These are phyloP conservation scores for Paramormyrops hopkinsi DNA, from an alignment of 2,797 vertebrate species.

Conservation along the genomic window DNA sequence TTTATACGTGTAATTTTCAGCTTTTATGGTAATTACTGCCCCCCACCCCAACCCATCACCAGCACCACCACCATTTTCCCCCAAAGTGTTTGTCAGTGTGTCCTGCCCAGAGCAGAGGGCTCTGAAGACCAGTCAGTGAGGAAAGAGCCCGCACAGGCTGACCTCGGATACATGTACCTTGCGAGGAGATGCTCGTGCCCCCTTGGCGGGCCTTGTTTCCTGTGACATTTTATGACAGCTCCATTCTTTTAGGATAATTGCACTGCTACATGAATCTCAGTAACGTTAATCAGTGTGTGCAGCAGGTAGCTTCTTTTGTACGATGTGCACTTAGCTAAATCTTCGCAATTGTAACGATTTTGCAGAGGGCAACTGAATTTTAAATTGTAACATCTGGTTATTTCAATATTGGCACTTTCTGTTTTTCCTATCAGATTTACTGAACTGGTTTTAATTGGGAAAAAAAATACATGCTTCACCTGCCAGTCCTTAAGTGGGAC, in stretches of 20 bases:
- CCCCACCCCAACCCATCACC: not conserved
- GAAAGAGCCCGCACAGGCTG: not conserved
- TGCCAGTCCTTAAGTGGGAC: not conserved
- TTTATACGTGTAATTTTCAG: slow-evolving; percentile 47
- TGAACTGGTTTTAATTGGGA: not conserved
- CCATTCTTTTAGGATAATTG: not conserved
- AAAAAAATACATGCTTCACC: not conserved
- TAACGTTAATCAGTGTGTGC: not conserved
- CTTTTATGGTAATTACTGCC: slow-evolving; percentile 44
- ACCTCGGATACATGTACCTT: not conserved
- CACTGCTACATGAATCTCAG: not conserved
- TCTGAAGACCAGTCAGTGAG: not conserved
- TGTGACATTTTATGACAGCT: not conserved
- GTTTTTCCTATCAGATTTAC: not conserved
- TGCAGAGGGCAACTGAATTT: not conserved
- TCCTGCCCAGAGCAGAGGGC: not conserved
- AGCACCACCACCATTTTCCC: not conserved
- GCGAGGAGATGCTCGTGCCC: not conserved
- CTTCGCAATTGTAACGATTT: not conserved
- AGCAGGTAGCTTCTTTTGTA: not conserved
- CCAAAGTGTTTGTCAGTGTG: slow-evolving; percentile 14
- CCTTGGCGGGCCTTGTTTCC: not conserved
- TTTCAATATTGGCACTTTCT: not conserved
- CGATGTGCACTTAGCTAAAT: not conserved
- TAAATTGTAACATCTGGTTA: not conserved